Evolutionary conservation across 2,113 vertebrate genomes (phyloP).

Genomic region (Atlantisia rogersi): DNA sequence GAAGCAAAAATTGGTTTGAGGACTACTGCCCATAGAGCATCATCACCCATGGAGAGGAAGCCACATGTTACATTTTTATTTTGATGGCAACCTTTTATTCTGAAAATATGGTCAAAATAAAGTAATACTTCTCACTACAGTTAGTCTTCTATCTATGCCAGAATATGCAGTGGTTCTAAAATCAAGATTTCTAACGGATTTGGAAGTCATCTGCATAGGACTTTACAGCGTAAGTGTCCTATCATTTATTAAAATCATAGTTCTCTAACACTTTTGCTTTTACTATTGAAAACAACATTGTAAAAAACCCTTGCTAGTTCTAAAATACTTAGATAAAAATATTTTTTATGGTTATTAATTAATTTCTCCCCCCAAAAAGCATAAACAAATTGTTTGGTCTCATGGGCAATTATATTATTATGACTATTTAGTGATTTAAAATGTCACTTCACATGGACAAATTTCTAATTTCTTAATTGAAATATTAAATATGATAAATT

Average conservation of each 20-base stretch:
- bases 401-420: background rate
- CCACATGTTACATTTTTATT: background rate
- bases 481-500: background rate
- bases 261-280: background rate
- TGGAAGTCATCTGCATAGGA: background rate
- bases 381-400: background rate
- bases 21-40: background rate
- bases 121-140: background rate
- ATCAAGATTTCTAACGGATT: background rate
- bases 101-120: background rate
- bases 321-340: background rate
- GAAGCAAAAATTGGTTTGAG: background rate
- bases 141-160: background rate
- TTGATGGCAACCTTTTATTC: background rate
- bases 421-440: background rate
- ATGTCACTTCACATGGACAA: background rate
- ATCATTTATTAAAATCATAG: background rate
- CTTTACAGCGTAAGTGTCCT: background rate
- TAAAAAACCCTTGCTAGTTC: background rate
- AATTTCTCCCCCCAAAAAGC: background rate
- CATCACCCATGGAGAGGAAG: background rate
- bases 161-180: background rate
- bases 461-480: background rate
- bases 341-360: background rate
- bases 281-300: background rate